A percentile compares a stretch with the other conserved stretches of the same genome.
Conservation (phyloP, 2,113 vertebrate genomes). For the Psephotus haematonotus region DNA sequence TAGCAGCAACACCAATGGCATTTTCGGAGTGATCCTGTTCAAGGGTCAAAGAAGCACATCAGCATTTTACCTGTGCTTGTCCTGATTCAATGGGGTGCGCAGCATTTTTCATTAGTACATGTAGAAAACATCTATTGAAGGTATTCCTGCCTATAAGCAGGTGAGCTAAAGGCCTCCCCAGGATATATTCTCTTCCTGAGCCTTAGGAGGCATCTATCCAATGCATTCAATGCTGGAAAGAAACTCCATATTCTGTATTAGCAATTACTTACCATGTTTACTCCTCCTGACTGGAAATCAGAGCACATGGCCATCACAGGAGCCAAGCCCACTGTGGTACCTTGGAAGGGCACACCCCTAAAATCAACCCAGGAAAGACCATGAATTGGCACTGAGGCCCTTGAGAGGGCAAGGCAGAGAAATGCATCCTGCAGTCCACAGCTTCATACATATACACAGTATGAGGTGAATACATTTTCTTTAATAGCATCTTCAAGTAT, state of each 20-base stretch:
- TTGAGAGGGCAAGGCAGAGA: neutral
- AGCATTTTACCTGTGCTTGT: neutral
- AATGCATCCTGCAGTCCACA: neutral
- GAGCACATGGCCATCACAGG: conserved; percentile 97
- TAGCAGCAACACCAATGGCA: conserved; percentile 91
- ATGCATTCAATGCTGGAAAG: neutral
- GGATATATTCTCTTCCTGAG: neutral
- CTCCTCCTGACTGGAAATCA: conserved; percentile 93
- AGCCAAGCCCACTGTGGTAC: conserved; percentile 93
- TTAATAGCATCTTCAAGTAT: neutral
- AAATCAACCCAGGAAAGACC: conserved; percentile 36
- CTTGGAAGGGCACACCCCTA: conserved; percentile 90
- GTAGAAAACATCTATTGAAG: neutral
- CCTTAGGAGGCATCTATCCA: neutral
- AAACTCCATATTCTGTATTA: neutral
- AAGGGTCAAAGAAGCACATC: neutral
- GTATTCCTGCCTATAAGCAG: neutral
- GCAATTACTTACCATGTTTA: conserved; percentile 88
- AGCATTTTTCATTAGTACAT: neutral
- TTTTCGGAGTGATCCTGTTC: conserved; percentile 90
- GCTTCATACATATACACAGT: neutral
- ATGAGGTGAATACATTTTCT: neutral
- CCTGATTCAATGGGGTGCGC: neutral
- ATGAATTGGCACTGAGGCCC: neutral
- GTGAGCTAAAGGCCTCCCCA: neutral